A percentile compares a stretch with the other conserved stretches of the same genome.
phyloP scores from a whole-genome alignment of 1,140 invertebrate genomes.

The Polypedilum pembai region DNA sequence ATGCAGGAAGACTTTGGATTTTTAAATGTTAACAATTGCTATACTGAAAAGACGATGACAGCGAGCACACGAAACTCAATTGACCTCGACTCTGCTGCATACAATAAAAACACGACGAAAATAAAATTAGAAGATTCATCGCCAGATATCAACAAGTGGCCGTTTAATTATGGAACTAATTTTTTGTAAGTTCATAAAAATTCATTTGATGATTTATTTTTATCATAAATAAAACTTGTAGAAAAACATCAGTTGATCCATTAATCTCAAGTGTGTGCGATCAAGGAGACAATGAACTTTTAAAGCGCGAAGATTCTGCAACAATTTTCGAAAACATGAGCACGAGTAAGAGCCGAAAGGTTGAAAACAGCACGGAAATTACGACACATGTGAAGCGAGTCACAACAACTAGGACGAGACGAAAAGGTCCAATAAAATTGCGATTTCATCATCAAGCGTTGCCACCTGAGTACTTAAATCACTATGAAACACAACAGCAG shows the following conservation, averaged over 20 bases:
- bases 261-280: constrained; percentile 10
- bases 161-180: constrained; percentile 18
- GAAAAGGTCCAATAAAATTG: constrained; percentile 64
- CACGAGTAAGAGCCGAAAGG: background rate
- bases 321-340: background rate
- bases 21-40: constrained; percentile 27
- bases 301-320: background rate
- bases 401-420: constrained; percentile 37
- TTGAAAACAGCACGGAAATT: background rate
- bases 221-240: background rate
- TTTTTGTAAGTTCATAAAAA: background rate
- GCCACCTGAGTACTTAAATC: constrained; percentile 68
- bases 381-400: constrained; percentile 2
- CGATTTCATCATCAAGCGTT: constrained; percentile 76
- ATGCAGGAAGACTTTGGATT: constrained; percentile 25
- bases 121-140: constrained; percentile 3
- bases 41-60: background rate
- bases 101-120: constrained; percentile 4
- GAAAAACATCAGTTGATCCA: constrained; percentile 14
- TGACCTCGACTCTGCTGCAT: background rate
- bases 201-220: background rate
- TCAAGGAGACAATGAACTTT: background rate
- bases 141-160: constrained; percentile 1
- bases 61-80: background rate
- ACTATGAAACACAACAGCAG: constrained; percentile 65